Base-by-base conservation (phyloP, 2,113 vertebrate genomes). In the Cochlearius cochlearius region DNA sequence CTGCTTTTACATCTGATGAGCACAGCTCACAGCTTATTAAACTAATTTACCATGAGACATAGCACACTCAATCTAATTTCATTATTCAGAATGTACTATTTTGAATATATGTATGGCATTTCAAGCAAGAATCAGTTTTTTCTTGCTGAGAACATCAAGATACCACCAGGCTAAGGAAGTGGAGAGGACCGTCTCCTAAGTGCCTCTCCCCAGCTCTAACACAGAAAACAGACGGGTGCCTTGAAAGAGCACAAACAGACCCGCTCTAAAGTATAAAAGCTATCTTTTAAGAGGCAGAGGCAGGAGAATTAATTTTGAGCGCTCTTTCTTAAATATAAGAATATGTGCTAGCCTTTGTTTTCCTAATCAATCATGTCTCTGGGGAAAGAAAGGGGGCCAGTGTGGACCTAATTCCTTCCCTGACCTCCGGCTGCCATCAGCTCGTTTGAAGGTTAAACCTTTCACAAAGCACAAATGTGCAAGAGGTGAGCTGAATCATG, bases 351-450 rank as follows among this genome's bases (percentile, higher is more conserved):
- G 5, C 6, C 13, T 56, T 72, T 74, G 17, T 69, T 60, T 71
- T 80, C 38, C 21, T 12, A 80, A 34, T 0, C 0, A 0, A 32
- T 55, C 16, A 11, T 5, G 9, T 38, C 15, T 55, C 41, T 91
- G 19, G 16, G 14, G 12, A 77, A 78, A 50, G 6, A 41, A 38
- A 39, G 9, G 22, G 8, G 5, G 9, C 1, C 15, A 80, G 4
- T 0, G 0, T 6, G 20, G 18, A 9, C 19, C 11, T 47, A 84
- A 53, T 20, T 47, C 45, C 12, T 66, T 58, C 27, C 2, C 1
- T 2, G 7, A 50, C 9, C 14, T 63, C 15, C 2, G 0, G 30
- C 27, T n/a, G 39, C 9, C 34, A 43, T 12, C 36, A 75, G 22
- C 0, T 2, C 2, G 1, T 81, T n/a, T 77, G 50, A 86, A 88